Percentiles rank a stretch among this genome's conserved stretches.
phyloP scores from a whole-genome alignment of 2,888 invertebrate genomes.

The Drosophila meridionalis region DNA sequence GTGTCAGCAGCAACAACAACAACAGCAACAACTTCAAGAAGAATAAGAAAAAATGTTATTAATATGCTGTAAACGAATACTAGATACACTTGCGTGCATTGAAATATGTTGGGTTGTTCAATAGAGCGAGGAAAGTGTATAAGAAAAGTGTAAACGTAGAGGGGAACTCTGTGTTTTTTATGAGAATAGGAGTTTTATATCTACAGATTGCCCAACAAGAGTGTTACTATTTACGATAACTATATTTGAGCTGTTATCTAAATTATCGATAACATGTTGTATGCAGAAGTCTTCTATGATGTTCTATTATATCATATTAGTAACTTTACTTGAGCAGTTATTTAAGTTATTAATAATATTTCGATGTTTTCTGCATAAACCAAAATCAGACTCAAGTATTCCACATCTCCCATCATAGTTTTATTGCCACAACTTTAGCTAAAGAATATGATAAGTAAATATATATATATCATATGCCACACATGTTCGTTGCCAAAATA shows the following conservation, averaged over 20 bases:
- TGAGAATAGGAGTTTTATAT: too few species aligned
- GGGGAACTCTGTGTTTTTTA: too few species aligned
- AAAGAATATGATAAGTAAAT: too few species aligned
- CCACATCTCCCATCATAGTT: too few species aligned
- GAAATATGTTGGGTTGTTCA: not conserved
- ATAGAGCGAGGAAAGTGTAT: not conserved
- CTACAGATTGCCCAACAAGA: not conserved
- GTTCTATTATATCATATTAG: too few species aligned
- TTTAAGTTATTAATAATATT: not conserved
- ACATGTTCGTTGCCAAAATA: not conserved
- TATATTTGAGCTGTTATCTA: too few species aligned
- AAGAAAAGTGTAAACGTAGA: too few species aligned
- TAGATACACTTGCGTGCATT: constrained; percentile 1
- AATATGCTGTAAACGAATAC: not conserved
- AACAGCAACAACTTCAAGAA: constrained; percentile 17
- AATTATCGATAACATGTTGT: not conserved
- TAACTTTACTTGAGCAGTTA: too few species aligned
- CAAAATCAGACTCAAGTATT: too few species aligned
- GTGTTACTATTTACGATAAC: not conserved
- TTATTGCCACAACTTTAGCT: too few species aligned
- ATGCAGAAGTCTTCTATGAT: too few species aligned
- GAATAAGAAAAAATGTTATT: not conserved
- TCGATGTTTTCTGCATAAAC: too few species aligned
- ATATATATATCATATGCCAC: not conserved
- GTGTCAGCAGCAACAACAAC: constrained; percentile 34